Percentiles rank a stretch among this genome's conserved stretches.
phyloP scores from a whole-genome alignment of 1,140 invertebrate genomes.

The Cydia pomonella region DNA sequence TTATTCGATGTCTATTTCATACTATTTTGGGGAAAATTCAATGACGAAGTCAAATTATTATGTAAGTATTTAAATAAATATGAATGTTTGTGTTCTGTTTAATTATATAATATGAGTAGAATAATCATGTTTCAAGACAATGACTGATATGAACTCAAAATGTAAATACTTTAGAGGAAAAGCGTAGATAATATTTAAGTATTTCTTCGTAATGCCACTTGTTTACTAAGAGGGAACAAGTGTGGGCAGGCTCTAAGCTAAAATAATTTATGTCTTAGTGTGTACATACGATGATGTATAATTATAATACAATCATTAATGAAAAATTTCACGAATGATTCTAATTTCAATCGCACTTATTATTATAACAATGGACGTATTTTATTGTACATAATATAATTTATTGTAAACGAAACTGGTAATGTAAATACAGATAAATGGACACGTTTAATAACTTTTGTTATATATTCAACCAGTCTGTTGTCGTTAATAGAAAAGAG shows the following conservation, averaged over 20 bases:
- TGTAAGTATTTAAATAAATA: background rate
- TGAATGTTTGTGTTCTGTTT: background rate
- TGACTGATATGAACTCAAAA: constrained; percentile 48
- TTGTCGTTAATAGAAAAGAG: background rate
- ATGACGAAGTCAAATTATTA: no score
- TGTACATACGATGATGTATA: constrained; percentile 30
- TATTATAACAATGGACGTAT: background rate
- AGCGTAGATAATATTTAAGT: constrained; percentile 37
- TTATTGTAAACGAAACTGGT: background rate
- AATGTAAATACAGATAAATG: constrained; percentile 12
- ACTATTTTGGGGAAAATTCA: no score
- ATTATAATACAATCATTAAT: constrained; percentile 3
- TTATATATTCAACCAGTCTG: background rate
- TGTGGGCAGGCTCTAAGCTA: constrained; percentile 47
- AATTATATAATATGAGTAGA: background rate
- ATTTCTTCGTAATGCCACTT: constrained; percentile 41
- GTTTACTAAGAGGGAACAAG: constrained; percentile 47
- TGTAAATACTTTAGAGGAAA: constrained; percentile 38
- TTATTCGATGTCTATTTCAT: no score
- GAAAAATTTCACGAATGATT: background rate
- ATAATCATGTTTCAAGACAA: constrained; percentile 39
- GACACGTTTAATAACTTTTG: background rate
- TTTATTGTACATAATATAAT: constrained; percentile 5
- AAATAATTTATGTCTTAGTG: constrained; percentile 30
- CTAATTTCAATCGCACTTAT: constrained; percentile 2